Conservation (phyloP, 1,140 invertebrate species). For the Wasmannia auropunctata region DNA sequence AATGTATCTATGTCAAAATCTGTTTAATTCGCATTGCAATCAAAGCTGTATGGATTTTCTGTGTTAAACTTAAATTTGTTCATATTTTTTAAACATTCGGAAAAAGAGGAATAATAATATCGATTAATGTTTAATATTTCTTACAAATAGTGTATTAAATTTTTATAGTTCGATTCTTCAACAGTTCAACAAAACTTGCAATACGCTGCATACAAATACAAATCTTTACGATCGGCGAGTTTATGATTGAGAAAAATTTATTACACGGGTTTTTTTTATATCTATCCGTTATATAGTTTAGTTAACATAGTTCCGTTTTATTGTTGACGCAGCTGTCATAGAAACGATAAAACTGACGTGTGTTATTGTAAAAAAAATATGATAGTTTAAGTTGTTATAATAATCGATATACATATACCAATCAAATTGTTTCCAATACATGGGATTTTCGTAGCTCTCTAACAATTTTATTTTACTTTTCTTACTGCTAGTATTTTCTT, state of each 20-base stretch:
- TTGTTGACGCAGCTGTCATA: neutral
- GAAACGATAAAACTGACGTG: neutral
- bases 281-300: neutral
- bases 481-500: neutral
- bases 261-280: neutral
- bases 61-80: neutral
- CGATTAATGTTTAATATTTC: neutral
- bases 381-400: neutral
- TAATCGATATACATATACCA: neutral
- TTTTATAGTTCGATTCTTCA: neutral
- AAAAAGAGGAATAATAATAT: neutral
- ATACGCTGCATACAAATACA: neutral
- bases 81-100: neutral
- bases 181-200: neutral
- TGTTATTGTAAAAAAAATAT: neutral
- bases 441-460: neutral
- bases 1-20: neutral
- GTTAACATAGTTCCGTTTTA: neutral
- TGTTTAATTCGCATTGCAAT: conserved; percentile 5
- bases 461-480: neutral
- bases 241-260: neutral
- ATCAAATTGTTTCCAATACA: neutral
- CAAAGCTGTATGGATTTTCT: neutral
- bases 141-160: neutral
- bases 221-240: neutral